These are phyloP conservation scores for Cynocephalus volans DNA, from an alignment of 2,113 vertebrate genomes.

Conservation along the genomic window DNA sequence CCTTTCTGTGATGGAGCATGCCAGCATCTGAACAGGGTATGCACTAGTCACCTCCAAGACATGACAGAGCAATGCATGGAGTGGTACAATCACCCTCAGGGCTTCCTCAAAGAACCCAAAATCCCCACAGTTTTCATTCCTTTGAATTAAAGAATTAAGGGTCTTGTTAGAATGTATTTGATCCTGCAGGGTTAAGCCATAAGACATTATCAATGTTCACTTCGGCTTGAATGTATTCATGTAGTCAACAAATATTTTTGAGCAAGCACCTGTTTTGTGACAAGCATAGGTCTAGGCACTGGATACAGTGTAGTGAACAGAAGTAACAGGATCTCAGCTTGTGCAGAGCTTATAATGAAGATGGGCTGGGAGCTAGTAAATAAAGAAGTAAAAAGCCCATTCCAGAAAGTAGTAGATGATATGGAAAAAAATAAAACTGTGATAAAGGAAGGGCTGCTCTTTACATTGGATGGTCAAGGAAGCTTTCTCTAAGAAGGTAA, in stretches of 20 bases:
- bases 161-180: conserved; percentile 1
- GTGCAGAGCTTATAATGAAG: not conserved
- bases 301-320: not conserved
- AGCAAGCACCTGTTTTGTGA: not conserved
- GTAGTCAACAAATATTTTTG: not conserved
- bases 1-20: not conserved
- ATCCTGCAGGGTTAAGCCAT: not conserved
- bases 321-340: not conserved
- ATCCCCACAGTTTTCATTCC: not conserved
- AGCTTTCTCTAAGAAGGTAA: not conserved
- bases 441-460: not conserved
- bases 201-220: not conserved
- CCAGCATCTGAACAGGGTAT: not conserved
- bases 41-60: not conserved
- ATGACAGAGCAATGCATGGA: not conserved
- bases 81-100: not conserved
- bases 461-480: not conserved
- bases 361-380: not conserved
- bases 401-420: not conserved
- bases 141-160: not conserved
- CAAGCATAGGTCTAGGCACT: not conserved
- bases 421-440: not conserved
- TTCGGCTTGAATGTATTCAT: not conserved
- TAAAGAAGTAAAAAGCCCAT: not conserved
- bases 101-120: not conserved